Percentiles rank a stretch among this genome's conserved stretches.
These are phyloP conservation scores for Ophioninae sp. DNA, from an alignment of 2,888 invertebrate genomes.

Conservation along the genomic window DNA sequence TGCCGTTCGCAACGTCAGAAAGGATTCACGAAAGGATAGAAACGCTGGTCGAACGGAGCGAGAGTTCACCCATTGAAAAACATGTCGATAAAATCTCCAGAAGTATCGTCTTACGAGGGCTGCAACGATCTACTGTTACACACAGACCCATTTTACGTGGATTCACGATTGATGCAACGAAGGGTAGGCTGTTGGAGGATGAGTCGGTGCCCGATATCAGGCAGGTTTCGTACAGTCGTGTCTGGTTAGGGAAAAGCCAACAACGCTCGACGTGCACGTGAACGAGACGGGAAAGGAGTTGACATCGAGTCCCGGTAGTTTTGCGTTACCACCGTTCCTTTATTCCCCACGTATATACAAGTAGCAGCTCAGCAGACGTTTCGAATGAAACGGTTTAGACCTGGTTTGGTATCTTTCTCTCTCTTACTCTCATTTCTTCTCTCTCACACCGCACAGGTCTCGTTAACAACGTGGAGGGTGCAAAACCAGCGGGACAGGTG, in stretches of 20 bases:
- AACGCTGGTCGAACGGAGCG: neutral
- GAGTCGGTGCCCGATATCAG: constrained; percentile 7
- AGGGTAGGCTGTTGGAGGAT: constrained; percentile 8
- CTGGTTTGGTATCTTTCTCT: constrained; percentile 25
- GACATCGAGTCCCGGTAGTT: constrained; percentile 62
- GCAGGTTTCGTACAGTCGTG: constrained; percentile 65
- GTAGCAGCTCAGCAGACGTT: constrained; percentile 62
- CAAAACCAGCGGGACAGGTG: constrained; percentile 62
- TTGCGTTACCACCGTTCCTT: constrained; percentile 53
- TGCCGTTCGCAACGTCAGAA: constrained; percentile 30
- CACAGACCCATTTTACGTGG: neutral
- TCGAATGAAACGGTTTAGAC: constrained; percentile 67
- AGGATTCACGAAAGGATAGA: constrained; percentile 15
- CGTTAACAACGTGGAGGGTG: constrained; percentile 34
- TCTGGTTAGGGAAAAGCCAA: constrained; percentile 75
- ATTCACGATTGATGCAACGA: neutral
- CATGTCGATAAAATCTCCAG: constrained; percentile 50
- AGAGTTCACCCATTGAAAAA: neutral
- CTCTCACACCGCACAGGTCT: neutral
- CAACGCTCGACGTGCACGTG: constrained; percentile 68
- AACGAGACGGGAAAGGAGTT: constrained; percentile 35
- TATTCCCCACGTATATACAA: constrained; percentile 16
- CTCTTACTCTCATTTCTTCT: constrained; percentile 24
- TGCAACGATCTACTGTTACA: constrained; percentile 20
- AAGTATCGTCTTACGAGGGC: constrained; percentile 38